These are phyloP conservation scores for Diaprepes abbreviatus DNA, from an alignment of 2,888 invertebrate species.

Conservation along the genomic window DNA sequence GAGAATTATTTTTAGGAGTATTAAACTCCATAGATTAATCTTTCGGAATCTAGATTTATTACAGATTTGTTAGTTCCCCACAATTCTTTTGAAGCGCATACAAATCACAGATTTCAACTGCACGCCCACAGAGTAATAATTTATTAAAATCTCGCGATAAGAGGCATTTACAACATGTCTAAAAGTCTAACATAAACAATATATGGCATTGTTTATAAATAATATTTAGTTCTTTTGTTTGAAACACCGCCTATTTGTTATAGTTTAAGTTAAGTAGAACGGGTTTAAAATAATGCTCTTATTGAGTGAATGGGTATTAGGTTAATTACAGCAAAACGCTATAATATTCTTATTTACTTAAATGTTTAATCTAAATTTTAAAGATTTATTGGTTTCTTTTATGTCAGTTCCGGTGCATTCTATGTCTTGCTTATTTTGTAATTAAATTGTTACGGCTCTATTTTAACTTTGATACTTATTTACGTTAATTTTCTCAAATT, in stretches of 20 bases:
- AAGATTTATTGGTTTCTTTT: neutral
- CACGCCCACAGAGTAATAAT: constrained; percentile 3
- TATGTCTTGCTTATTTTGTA: too few species aligned
- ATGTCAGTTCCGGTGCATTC: neutral
- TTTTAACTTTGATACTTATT: too few species aligned
- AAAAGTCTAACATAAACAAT: constrained; percentile 6
- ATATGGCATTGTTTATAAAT: constrained; percentile 13
- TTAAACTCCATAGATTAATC: constrained; percentile 10
- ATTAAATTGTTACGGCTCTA: too few species aligned
- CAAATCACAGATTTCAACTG: constrained; percentile 14
- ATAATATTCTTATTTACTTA: neutral
- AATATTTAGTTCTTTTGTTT: neutral
- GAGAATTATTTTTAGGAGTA: neutral
- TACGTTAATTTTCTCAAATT: too few species aligned
- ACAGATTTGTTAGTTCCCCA: constrained; percentile 13
- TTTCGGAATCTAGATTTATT: constrained; percentile 22
- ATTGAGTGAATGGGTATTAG: constrained; percentile 7
- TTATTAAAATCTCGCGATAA: constrained; percentile 14
- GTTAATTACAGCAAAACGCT: neutral
- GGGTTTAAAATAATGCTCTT: neutral
- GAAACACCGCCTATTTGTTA: neutral
- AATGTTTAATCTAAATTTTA: neutral
- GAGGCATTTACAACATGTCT: constrained; percentile 4
- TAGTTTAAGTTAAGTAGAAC: constrained; percentile 7
- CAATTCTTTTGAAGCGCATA: constrained; percentile 16